Evolutionary conservation across 2,797 vertebrate genomes (phyloP), one percentile per base, ranked within the genome.

Genomic region (Cephalopachus bancanus): DNA sequence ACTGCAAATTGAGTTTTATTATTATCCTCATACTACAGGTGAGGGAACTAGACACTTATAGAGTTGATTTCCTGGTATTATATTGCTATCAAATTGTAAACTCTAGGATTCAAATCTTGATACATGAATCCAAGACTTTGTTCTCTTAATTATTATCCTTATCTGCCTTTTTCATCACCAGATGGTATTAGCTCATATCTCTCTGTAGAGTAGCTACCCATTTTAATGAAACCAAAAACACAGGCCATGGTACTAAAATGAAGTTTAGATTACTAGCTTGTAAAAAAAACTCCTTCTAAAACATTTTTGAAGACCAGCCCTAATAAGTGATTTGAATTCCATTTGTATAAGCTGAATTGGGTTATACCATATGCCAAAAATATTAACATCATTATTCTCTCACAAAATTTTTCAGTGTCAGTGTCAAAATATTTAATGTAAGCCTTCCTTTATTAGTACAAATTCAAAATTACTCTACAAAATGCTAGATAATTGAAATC

Each of bases 291-390:
- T 8, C 1, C 33, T 78, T 62, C 69, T 49, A 30, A 87, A 83
- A 86, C 1, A 80, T 71, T 91, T 81, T 89, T 84, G 8, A 91
- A 10, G 16, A 87, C 10, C 33, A 65, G 57, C 4, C 83, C 89
- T 81, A 94, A 88, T 64, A 90, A 94, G 10, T 60, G 9, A 89
- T 44, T 80, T 85, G 33, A 93, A 76, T 84, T 33, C 17, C 12
- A 83, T 89, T 86, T 57, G 8, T 62, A 49, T 84, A 93, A 97
- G 72, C 22, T n/a, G 14, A 89, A 88, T 75, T 60, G 65, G 14
- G 4, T 84, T 91, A 67, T 78, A 78, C 28, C 14, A 69, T 85
- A 75, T 78, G 26, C 22, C 51, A 91, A 95, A 83, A 4, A 33
- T n/a, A 85, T 62, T 79, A 81, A 87, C 4, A 55, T 11, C 26